phyloP scores from a whole-genome alignment of 1,140 invertebrate genomes.

The Spodoptera frugiperda region DNA sequence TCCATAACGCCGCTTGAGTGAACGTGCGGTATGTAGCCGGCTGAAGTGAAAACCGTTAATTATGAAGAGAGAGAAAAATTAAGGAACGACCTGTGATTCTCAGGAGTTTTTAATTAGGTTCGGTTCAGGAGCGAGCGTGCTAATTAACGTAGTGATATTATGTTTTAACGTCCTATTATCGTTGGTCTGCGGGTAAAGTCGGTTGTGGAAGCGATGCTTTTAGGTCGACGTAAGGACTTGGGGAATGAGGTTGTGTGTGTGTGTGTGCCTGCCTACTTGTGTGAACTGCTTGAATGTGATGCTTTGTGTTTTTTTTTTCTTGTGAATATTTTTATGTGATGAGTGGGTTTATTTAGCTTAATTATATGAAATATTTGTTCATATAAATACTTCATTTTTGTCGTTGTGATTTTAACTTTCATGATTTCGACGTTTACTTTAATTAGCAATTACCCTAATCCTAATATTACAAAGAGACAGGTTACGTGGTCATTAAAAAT shows the following conservation, averaged over 20 bases:
- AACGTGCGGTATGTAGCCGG: conserved; percentile 35
- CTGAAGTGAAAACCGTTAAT: conserved; percentile 33
- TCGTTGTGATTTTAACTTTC: too few species aligned
- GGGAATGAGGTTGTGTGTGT: background rate
- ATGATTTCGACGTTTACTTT: too few species aligned
- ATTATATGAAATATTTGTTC: too few species aligned
- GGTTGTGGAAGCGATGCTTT: background rate
- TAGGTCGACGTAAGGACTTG: background rate
- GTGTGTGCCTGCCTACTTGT: background rate
- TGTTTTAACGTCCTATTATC: conserved; percentile 13
- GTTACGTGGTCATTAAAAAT: too few species aligned
- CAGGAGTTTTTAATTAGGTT: conserved; percentile 25
- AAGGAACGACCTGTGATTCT: conserved; percentile 20
- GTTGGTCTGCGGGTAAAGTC: background rate
- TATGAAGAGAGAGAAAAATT: conserved; percentile 32
- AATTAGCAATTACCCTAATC: too few species aligned
- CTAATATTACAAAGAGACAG: too few species aligned
- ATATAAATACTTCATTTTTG: too few species aligned
- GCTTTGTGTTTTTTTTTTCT: background rate
- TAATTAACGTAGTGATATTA: conserved; percentile 19
- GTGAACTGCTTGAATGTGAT: background rate
- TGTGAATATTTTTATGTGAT: background rate
- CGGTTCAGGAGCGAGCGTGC: background rate
- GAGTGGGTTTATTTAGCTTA: too few species aligned
- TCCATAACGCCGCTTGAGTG: conserved; percentile 49